phyloP scores from a whole-genome alignment of 2,888 invertebrate species.

The Plusia festucae region DNA sequence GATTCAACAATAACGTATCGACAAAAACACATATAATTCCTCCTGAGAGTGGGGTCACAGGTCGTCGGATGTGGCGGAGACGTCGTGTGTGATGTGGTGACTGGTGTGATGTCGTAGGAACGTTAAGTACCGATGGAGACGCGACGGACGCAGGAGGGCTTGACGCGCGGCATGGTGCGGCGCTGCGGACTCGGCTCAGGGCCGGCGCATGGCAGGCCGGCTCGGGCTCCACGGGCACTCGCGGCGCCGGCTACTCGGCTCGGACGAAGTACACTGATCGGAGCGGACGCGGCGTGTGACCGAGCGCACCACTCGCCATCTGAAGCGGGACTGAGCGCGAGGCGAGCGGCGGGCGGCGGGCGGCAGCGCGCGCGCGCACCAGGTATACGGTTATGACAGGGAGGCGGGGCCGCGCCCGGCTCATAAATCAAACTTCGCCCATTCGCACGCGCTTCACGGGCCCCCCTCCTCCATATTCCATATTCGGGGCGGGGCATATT shows the following conservation, averaged over 20 bases:
- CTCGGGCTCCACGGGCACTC: conserved; percentile 67
- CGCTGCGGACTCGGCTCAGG: conserved; percentile 78
- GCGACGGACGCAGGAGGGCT: conserved; percentile 88
- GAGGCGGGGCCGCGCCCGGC: conserved; percentile 90
- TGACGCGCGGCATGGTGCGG: conserved; percentile 87
- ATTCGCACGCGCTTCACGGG: conserved; percentile 90
- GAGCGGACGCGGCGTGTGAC: conserved; percentile 74
- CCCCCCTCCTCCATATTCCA: conserved; percentile 91
- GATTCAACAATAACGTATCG: conserved; percentile 59
- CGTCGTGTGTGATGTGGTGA: conserved; percentile 69
- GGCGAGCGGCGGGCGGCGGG: conserved; percentile 81
- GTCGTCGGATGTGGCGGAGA: conserved; percentile 56
- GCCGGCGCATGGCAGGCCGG: conserved; percentile 85
- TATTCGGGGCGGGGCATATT: conserved; percentile 90
- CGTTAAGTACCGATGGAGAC: conserved; percentile 88
- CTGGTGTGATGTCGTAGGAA: conserved; percentile 70
- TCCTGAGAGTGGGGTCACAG: conserved; percentile 69
- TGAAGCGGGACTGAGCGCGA: conserved; percentile 88
- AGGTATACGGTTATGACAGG: conserved; percentile 92
- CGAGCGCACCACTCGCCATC: conserved; percentile 88
- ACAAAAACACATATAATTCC: conserved; percentile 65
- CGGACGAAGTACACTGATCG: conserved; percentile 74
- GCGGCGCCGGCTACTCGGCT: conserved; percentile 73
- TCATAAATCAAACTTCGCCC: conserved; percentile 92
- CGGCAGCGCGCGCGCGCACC: conserved; percentile 90